A percentile compares a stretch with the other conserved stretches of the same genome.
These are phyloP conservation scores for Cepaea hortensis DNA, from an alignment of 2,888 invertebrate genomes.

Conservation along the genomic window DNA sequence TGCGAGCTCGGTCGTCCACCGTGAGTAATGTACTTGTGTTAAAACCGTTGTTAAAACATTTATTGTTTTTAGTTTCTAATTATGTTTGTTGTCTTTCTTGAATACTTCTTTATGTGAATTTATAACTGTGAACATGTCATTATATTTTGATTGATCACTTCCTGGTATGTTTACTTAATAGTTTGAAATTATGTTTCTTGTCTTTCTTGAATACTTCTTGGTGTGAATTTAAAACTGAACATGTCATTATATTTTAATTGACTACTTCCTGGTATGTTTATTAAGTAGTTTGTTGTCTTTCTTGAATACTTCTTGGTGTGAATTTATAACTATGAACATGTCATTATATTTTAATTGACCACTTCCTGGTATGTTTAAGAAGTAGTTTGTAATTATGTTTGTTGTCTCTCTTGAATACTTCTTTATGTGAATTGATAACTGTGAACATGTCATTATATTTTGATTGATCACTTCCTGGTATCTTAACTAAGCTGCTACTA, in stretches of 20 bases:
- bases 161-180: not conserved
- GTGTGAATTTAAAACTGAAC: too few relatives aligned
- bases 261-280: slow-evolving; percentile 10
- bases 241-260: not conserved
- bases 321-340: not conserved
- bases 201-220: too few relatives aligned
- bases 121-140: not conserved
- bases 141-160: not conserved
- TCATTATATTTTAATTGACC: not conserved
- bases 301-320: too few relatives aligned
- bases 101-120: too few relatives aligned
- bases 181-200: not conserved
- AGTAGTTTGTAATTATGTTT: not conserved
- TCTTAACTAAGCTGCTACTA: not conserved
- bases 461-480: slow-evolving; percentile 7
- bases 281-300: not conserved
- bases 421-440: too few relatives aligned
- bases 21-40: slow-evolving; percentile 35
- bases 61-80: not conserved
- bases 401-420: too few relatives aligned
- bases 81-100: not conserved
- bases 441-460: not conserved
- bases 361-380: slow-evolving; percentile 3
- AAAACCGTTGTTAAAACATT: not conserved
- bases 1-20: slow-evolving; percentile 50